Evolutionary conservation across 2,797 vertebrate genomes (phyloP), one percentile per base, ranked within the genome.

Genomic region (Sebastolobus altivelis): DNA sequence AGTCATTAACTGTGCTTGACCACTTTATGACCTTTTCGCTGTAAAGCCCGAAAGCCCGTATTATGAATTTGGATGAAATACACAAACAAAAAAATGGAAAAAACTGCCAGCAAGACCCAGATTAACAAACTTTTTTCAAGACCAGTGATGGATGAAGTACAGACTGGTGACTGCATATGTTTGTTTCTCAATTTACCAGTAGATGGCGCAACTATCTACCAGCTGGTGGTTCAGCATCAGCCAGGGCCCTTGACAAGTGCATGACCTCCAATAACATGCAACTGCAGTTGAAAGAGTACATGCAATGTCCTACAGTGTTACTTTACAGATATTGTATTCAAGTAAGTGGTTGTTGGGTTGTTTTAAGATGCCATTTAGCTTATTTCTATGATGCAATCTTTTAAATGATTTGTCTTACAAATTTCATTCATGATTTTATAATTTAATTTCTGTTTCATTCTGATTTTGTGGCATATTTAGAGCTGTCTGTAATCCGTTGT

Each of bases 121-220:
- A 56, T 11, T 38, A 58, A 67, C n/a, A 46, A 22, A 52, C 10
- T 9, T 1, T 20, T 75, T 49, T 22, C 22, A 5, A 20, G 8
- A 29, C 1, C 12, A 56, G 8, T 63, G 22, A 72, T 13, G 14
- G 9, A 35, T 6, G 9, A 54, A 35, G 40, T 6, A 25, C 14
- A 66, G 7, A 25, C 10, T 20, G 16, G n/a, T 46, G 4, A 40
- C 6, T 60, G 6, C 7, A 8, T 38, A 2, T 25, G 7, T 55
- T 62, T 79, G n/a, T 76, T 83, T 52, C 4, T 56, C 5, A 43
- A 63, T 71, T 52, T 4, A 66, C 80, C 93, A 86, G 82, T 77
- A 92, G 93, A 87, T 92, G 92, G 92, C 75, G 86, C 83, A 86
- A 55, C 54, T 40, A 33, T 43, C 49, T 68, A 71, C 65, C 37